These are phyloP conservation scores for Hucho hucho DNA, from an alignment of 2,113 vertebrate genomes.

Conservation along the genomic window DNA sequence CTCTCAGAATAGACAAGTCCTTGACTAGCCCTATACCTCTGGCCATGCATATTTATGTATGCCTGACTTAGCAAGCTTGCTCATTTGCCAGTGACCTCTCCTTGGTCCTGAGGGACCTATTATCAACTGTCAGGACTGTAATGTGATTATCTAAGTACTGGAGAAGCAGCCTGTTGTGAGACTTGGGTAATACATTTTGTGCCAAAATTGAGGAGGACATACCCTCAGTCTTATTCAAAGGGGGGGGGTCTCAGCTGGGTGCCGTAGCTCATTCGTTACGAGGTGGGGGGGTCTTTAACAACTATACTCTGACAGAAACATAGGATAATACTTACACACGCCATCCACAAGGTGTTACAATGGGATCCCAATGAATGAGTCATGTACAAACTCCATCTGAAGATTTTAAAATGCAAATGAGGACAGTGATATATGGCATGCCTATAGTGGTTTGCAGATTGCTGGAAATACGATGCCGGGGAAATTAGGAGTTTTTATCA, in stretches of 20 bases:
- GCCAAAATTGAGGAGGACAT: conserved; percentile 11
- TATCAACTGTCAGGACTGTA: conserved; percentile 54
- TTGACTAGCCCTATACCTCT: background rate
- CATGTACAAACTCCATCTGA: background rate
- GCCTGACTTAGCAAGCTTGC: background rate
- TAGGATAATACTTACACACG: no score
- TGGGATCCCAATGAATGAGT: conserved; percentile 9
- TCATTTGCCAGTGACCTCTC: conserved; percentile 42
- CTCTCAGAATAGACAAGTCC: no score
- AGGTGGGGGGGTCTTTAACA: conserved; percentile 19
- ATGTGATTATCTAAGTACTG: conserved; percentile 28
- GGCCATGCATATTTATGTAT: background rate
- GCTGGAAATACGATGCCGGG: no score
- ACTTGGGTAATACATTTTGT: conserved; percentile 1
- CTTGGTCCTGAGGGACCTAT: conserved; percentile 39
- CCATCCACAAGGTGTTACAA: background rate
- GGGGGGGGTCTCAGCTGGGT: conserved; percentile 47
- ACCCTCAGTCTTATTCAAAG: background rate
- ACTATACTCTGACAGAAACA: background rate
- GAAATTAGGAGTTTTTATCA: no score
- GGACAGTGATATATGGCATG: no score
- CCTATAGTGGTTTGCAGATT: no score
- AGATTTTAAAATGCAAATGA: no score
- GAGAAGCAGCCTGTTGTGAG: conserved; percentile 45
- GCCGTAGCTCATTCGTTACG: conserved; percentile 19